A percentile compares a stretch with the other conserved stretches of the same genome.
Conservation (phyloP, 2,888 invertebrate species). For the Pegoplata infirma region DNA sequence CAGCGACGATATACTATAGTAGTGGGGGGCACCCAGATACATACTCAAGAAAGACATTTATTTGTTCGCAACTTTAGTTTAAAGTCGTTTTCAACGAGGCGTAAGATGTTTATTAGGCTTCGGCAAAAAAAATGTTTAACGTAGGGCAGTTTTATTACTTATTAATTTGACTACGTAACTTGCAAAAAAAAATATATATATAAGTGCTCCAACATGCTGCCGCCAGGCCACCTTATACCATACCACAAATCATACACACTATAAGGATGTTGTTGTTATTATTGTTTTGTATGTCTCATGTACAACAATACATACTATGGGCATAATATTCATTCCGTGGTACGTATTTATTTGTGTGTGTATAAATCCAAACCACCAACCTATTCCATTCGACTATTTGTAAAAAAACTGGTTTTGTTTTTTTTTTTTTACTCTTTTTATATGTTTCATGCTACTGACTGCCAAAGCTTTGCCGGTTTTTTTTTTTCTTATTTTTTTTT, state of each 20-base stretch:
- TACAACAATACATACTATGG: slow-evolving; percentile 22
- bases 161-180: background rate
- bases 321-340: slow-evolving; percentile 9
- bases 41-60: no score
- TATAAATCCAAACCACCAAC: slow-evolving; percentile 24
- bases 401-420: slow-evolving; percentile 44
- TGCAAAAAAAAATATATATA: background rate
- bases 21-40: no score
- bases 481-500: slow-evolving; percentile 4
- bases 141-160: background rate
- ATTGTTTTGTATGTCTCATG: slow-evolving; percentile 26
- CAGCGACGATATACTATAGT: no score
- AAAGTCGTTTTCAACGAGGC: no score
- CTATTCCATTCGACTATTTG: slow-evolving; percentile 33
- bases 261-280: slow-evolving; percentile 1
- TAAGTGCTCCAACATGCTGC: slow-evolving; percentile 17
- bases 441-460: slow-evolving; percentile 48
- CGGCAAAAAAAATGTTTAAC: no score
- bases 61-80: no score
- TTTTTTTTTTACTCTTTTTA: slow-evolving; percentile 21
- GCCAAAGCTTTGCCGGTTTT: slow-evolving; percentile 42
- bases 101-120: no score
- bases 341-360: slow-evolving; percentile 14
- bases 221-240: slow-evolving; percentile 3
- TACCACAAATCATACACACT: background rate